Evolutionary conservation across 2,113 vertebrate species (phyloP), one percentile per base, ranked within the genome.

Genomic region (Rhinolophus ferrumequinum): DNA sequence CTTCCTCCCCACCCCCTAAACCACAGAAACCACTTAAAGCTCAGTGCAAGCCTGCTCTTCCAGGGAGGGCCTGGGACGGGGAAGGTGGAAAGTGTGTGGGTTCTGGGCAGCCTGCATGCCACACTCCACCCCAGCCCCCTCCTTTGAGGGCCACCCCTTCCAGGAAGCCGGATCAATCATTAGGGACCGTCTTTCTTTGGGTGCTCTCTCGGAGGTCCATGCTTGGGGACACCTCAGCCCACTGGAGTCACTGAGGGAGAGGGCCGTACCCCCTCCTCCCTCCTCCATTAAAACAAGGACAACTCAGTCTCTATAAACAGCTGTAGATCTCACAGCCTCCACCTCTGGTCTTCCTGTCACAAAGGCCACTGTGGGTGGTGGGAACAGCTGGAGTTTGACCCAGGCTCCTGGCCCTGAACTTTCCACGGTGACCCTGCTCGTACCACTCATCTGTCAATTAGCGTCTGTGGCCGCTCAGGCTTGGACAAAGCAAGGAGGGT

Each of bases 21-120:
- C 97, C 97, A 62, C 97, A 97, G 94, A 98, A 97, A 97, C 97
- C 97, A 97, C 97, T 97, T 94, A 84, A 96, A 96, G 93, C 97
- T 95, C 35, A 79, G 69, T 24, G 60, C n/a, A 90, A 72, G 26
- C 64, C 82, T 95, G 66, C 72, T 73, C 94, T 96, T 93, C 89
- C 82, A 96, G 89, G 79, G 77, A 93, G 90, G 92, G 87, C 60
- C 79, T n/a, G 56, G 60, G 79, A 75, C 84, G 30, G 76, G 38
- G 88, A 52, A 90, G 50, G 58, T 67, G 90, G 89, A 84, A 90
- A 77, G 64, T 41, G 4, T 30, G 33, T 77, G 76, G 77, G 72
- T 66, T 24, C 28, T 6, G 33, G 77, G 41, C n/a, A 47, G 35
- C 35, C 77, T 75, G 87, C 11, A 13, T 18, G 35, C 60, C 67